Percentiles rank a stretch among this genome's conserved stretches.
Conservation (phyloP, 2,113 vertebrate genomes). For the Herpailurus yagouaroundi region DNA sequence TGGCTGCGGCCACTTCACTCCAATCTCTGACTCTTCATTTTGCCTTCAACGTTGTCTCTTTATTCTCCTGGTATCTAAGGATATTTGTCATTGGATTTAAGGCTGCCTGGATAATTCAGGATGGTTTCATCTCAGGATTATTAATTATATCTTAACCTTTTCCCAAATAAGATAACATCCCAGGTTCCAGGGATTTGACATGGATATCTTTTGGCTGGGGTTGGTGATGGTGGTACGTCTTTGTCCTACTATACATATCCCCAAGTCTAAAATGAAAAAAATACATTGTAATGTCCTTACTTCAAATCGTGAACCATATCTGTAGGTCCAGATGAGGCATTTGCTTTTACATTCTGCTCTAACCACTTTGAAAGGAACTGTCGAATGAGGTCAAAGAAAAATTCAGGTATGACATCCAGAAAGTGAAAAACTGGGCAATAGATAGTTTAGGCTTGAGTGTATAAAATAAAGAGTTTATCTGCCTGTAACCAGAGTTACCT, state of each 20-base stretch:
- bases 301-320: neutral
- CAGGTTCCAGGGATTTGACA: neutral
- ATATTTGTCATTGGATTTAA: neutral
- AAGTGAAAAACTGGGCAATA: neutral
- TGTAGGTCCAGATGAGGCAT: conserved; percentile 3
- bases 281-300: neutral
- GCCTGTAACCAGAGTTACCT: neutral
- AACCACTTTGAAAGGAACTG: neutral
- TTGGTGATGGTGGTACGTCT: neutral
- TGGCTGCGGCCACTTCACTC: neutral
- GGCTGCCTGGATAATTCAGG: neutral
- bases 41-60: neutral
- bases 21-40: neutral
- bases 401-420: neutral
- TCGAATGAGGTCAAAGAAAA: neutral
- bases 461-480: conserved; percentile 5
- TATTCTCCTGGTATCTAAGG: neutral
- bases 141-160: neutral
- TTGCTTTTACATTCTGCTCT: neutral
- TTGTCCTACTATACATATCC: neutral
- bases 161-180: neutral
- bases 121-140: neutral
- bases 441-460: neutral
- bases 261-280: neutral
- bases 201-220: neutral